Conservation (phyloP, 2,888 invertebrate species). For the Chymomyza amoena region DNA sequence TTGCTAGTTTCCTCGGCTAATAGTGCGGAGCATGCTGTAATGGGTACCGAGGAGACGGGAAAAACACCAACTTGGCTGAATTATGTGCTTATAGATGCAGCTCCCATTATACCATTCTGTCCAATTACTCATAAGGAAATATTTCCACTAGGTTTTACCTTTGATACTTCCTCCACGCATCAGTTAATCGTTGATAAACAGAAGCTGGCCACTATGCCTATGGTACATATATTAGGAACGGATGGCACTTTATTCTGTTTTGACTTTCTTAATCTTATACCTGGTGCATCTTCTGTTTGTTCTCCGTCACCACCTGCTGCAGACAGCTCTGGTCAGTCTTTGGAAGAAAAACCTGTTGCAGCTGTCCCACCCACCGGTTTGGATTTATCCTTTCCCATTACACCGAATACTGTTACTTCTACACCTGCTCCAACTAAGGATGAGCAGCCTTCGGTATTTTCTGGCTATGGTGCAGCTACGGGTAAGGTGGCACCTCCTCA, state of each 20-base stretch:
- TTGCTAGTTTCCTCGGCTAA: conserved; percentile 89
- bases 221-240: conserved; percentile 87
- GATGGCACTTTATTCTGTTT: conserved; percentile 88
- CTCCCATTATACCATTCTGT: conserved; percentile 90
- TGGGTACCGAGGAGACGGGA: conserved; percentile 82
- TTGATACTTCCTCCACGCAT: conserved; percentile 85
- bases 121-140: conserved; percentile 85
- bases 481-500: conserved; percentile 30
- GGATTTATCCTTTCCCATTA: conserved; percentile 63
- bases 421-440: conserved; percentile 73
- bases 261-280: conserved; percentile 85
- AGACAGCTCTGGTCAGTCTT: conserved; percentile 74
- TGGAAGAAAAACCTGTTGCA: conserved; percentile 13
- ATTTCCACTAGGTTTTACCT: conserved; percentile 88
- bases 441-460: conserved; percentile 49
- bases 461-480: conserved; percentile 37
- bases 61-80: conserved; percentile 86
- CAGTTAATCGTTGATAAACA: conserved; percentile 84
- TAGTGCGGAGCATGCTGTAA: conserved; percentile 89
- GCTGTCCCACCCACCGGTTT: conserved; percentile 4
- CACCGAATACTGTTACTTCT: conserved; percentile 67
- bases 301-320: conserved; percentile 81
- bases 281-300: conserved; percentile 82
- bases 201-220: conserved; percentile 86
- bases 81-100: conserved; percentile 89